These are phyloP conservation scores for Ellobium chinense DNA, from an alignment of 2,888 invertebrate genomes.

Conservation along the genomic window DNA sequence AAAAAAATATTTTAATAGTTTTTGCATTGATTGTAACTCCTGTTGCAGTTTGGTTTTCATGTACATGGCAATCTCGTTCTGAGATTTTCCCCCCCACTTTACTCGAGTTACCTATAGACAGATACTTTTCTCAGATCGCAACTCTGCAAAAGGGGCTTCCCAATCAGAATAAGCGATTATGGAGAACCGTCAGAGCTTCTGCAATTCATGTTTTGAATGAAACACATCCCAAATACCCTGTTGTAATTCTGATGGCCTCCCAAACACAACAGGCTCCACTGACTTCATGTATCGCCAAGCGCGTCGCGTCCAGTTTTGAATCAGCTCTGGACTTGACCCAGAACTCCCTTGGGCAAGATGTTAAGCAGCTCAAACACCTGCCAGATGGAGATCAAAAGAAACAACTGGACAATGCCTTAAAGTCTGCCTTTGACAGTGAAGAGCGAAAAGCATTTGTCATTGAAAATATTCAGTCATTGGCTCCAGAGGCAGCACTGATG, in stretches of 20 bases:
- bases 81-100: too few species aligned
- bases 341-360: conserved; percentile 33
- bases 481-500: conserved; percentile 64
- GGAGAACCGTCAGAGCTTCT: conserved; percentile 59
- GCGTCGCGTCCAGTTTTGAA: conserved; percentile 52
- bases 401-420: conserved; percentile 60
- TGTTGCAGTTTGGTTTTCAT: too few species aligned
- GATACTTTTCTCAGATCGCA: too few species aligned
- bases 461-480: conserved; percentile 64
- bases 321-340: conserved; percentile 21
- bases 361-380: conserved; percentile 49
- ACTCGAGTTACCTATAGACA: too few species aligned
- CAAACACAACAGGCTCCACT: conserved; percentile 47
- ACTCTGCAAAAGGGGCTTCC: conserved; percentile 54
- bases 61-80: too few species aligned
- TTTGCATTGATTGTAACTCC: too few species aligned
- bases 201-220: conserved; percentile 57
- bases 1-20: too few species aligned
- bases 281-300: conserved; percentile 57
- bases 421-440: conserved; percentile 49
- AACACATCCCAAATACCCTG: conserved; percentile 59
- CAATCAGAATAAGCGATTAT: conserved; percentile 58
- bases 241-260: conserved; percentile 61
- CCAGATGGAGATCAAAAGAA: conserved; percentile 46
- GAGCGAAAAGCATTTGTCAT: conserved; percentile 59